Base-by-base conservation (phyloP, 2,888 invertebrate genomes). In the Catocala fraxini region DNA sequence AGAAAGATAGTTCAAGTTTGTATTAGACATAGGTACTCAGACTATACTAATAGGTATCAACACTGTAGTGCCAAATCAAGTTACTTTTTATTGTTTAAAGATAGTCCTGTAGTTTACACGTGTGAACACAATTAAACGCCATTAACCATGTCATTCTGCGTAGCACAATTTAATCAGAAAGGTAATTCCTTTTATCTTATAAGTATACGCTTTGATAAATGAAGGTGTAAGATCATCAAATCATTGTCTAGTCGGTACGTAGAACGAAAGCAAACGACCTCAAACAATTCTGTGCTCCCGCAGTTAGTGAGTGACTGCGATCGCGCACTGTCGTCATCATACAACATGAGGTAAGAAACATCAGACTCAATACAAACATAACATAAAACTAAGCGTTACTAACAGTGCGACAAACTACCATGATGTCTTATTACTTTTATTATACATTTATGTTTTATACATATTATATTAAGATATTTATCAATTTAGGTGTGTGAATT, bases 341-440 rank as follows among this genome's bases (percentile, higher is more conserved):
- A 74, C 71, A 70, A 60, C 66, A 51, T 74, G 68, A 59, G 82
- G 83, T 83, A 63, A 81, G 84, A 12, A 39, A 63, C 51, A 64
- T 49, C 52, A 58, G 58, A 13, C 9, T 60, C 39, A n/a, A 43
- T 63, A 56, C 9, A 34, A 35, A 51, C 51, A 35, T n/a, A 34
- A n/a, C 15, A 42, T 25, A 53, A 6, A 15, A 45, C 11, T 12
- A 35, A 25, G 15, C 33, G 41, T 47, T n/a, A 46, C 15, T 41
- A 57, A 45, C 12, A 25, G 2, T 46, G 12, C 10, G 11, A 41
- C 25, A 25, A 41, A 10, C 10, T 41, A 47, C 39, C 48, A 10
- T 41, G 25, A 43, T 11, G 11, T 33, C n/a, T 46, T 2, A 6
- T 55, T 35, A 11, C 6, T 6, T 46, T 52, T 42, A 9, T 46